Base-by-base conservation (phyloP, 2,888 invertebrate species). In the Poecilus cupreus region DNA sequence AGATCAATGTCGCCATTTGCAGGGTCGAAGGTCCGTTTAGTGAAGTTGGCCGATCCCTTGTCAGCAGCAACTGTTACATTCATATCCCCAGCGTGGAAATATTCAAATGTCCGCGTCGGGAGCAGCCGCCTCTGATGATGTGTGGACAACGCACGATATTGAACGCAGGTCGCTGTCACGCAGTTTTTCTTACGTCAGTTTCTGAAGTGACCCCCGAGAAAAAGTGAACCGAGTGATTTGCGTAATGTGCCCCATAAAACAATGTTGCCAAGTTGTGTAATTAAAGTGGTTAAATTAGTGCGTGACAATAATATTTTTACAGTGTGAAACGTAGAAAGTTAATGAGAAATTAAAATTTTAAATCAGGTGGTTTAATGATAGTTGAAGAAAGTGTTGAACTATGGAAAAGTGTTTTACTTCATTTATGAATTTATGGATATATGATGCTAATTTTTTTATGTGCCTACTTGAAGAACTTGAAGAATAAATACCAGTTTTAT, bases 51-150 rank as follows among this genome's bases (percentile, higher is more conserved):
- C 64, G n/a, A 13, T 68, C 64, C 64, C 32, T 4, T 75, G 75
- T 75, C 75, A 75, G 10, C 24, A 5, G 75, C 75, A 75, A 75
- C 51, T 75, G 75, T 75, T 75, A 51, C 75, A 51, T 68, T 75
- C 51, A 75, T 75, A 75, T 75, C 75, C 51, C 46, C 13, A 1
- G 20, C 60, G 72, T 1, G 37, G 51, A 51, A 75, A 75, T 75
- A 49, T 74, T 74, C 49, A 74, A 70, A 43, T 70, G 39, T 39
- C 43, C 43, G 8, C 13, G 16, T 20, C 43, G 1, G 13, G 11
- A 10, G 11, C 70, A 70, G 37, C 22, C 60, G n/a, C 11, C 60
- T 10, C 60, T 60, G 43, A 70, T 70, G 70, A 70, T 70, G 11
- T 64, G 64, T 64, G 37, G 64, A 64, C 22, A 57, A 57, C n/a